phyloP scores from a whole-genome alignment of 1,140 invertebrate genomes.

The Listronotus bonariensis region DNA sequence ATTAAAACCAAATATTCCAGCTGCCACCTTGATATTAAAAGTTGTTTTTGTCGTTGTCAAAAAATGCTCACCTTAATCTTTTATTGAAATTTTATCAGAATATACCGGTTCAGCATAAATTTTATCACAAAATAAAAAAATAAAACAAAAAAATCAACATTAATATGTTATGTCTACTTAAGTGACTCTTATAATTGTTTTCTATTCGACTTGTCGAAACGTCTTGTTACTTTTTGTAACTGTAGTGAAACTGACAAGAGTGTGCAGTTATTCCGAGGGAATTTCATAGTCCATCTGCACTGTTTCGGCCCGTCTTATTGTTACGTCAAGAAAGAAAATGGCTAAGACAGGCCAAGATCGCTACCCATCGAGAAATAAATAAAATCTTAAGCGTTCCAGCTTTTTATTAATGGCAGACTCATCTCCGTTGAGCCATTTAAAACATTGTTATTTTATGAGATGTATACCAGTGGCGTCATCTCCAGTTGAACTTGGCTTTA shows the following conservation, averaged over 20 bases:
- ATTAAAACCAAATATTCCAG: no score
- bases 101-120: no score
- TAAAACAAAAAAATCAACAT: no score
- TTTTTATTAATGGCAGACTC: slow-evolving; percentile 34
- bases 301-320: slow-evolving; percentile 32
- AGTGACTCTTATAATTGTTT: no score
- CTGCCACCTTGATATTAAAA: no score
- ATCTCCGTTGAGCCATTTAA: slow-evolving; percentile 21
- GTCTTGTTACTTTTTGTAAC: slow-evolving; percentile 15
- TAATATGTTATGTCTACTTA: no score
- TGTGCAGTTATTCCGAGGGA: slow-evolving; percentile 15
- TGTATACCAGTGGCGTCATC: not conserved
- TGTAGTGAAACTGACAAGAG: slow-evolving; percentile 33
- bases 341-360: slow-evolving; percentile 27
- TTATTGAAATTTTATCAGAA: no score
- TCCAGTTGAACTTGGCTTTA: not conserved
- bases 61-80: no score
- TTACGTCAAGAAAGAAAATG: slow-evolving; percentile 37
- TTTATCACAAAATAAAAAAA: no score
- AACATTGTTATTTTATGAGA: slow-evolving; percentile 17
- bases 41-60: no score
- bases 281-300: slow-evolving; percentile 37
- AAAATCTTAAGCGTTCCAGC: slow-evolving; percentile 30
- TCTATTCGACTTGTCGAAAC: no score
- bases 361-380: slow-evolving; percentile 31